Evolutionary conservation across 2,797 vertebrate genomes (phyloP), one percentile per base, ranked within the genome.

Genomic region (Sebastes umbrosus): DNA sequence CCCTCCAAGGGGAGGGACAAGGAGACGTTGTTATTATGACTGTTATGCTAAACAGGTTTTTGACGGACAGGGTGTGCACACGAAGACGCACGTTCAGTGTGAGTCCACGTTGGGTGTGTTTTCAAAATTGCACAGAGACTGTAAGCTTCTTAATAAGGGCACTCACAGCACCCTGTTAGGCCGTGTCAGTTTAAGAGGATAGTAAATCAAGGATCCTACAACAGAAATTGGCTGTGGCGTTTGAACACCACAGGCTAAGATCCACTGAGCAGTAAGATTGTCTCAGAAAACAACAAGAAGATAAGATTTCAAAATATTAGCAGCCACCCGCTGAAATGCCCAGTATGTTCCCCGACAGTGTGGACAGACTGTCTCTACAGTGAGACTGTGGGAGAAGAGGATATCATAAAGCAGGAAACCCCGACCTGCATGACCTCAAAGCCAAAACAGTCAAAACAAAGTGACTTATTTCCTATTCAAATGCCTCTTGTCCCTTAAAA

Each of bases 21-120:
- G 39, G 32, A 78, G 14, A 52, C 52, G 12, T 59, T 65, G 82
- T 83, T 79, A 83, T 80, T 89, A 87, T 36, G 68, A 80, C 43
- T 75, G 43, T 46, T 46, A 46, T 46, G 84, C 80, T 65, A 62
- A 93, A 92, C 92, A 83, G 90, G 92, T 94, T 94, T 94, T 88
- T 73, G 64, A 79, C 69, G 25, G 77, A 80, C 73, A 80, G 80
- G 73, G 71, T 39, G 77, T 70, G 39, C 70, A 68, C 43, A 68
- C 7, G 18, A 85, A 87, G 76, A 72, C 81, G 69, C 62, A 76
- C 55, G 74, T 55, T 77, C 62, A 32, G 14, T 32, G 62, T 0
- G 22, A 81, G 71, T 77, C 39, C 25, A 57, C 69, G 32, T 31
- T 1, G 2, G 54, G 52, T 54, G 67, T 34, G 71, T 73, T 86